These are phyloP conservation scores for Alviniconcha marisindica DNA, from an alignment of 1,140 invertebrate genomes.

Conservation along the genomic window DNA sequence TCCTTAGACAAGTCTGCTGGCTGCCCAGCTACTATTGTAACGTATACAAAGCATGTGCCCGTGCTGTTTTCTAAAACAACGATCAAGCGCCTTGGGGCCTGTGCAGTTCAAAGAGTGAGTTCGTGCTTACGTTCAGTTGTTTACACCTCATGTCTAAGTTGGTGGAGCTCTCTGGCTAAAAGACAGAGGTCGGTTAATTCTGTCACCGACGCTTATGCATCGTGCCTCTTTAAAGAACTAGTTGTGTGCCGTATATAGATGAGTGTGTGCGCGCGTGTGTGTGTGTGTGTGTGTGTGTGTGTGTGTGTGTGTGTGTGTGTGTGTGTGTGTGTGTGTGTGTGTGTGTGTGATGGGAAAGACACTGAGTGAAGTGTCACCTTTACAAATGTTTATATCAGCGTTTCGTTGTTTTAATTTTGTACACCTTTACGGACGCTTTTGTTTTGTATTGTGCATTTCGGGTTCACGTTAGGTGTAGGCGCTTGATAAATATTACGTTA, in stretches of 20 bases:
- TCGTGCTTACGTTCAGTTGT: neutral
- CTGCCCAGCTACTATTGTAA: no score
- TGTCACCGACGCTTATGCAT: no score
- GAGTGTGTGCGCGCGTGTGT: neutral
- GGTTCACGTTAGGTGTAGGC: neutral
- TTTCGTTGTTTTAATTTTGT: neutral
- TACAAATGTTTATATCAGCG: neutral
- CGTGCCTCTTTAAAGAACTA: neutral
- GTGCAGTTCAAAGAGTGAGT: neutral
- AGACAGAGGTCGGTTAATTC: no score
- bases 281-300: constrained; percentile 2
- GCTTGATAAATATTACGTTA: no score
- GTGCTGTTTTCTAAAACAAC: no score
- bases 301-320: constrained; percentile 10
- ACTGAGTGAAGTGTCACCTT: neutral
- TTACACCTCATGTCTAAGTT: neutral
- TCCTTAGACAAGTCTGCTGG: no score
- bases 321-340: no score
- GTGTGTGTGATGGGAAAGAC: no score
- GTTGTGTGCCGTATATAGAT: neutral
- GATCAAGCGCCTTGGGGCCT: neutral
- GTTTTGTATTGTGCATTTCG: neutral
- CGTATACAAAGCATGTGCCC: no score
- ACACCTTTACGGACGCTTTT: neutral
- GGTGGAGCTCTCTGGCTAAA: no score